phyloP scores from a whole-genome alignment of 2,113 vertebrate species.

The Lampris megalopsis region DNA sequence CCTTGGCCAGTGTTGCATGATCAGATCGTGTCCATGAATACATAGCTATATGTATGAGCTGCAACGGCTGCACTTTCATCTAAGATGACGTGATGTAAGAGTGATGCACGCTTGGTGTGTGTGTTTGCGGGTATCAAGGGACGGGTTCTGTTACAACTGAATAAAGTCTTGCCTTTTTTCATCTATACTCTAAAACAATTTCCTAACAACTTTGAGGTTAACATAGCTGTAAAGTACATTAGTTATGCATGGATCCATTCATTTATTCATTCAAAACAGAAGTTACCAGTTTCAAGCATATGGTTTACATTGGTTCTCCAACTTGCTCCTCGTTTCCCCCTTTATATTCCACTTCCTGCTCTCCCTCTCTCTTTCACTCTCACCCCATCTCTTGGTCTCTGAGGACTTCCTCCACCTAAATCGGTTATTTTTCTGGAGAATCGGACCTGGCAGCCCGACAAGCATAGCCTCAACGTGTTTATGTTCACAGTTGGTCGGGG shows the following conservation, averaged over 20 bases:
- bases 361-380: not conserved
- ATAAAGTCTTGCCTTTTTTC: too few species aligned
- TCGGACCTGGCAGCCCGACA: conserved; percentile 54
- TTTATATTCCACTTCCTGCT: not conserved
- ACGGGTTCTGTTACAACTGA: too few species aligned
- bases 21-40: not conserved
- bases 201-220: too few species aligned
- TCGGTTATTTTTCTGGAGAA: conserved; percentile 47
- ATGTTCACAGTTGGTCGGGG: conserved; percentile 39
- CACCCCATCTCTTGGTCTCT: not conserved
- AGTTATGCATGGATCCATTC: too few species aligned
- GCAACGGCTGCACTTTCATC: not conserved
- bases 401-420: conserved; percentile 11
- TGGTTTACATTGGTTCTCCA: conserved; percentile 12
- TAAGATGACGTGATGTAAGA: not conserved
- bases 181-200: too few species aligned
- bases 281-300: not conserved
- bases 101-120: not conserved
- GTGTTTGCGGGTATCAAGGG: too few species aligned
- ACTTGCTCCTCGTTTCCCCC: not conserved
- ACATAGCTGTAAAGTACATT: too few species aligned
- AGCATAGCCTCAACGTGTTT: conserved; percentile 41
- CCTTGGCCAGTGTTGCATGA: too few species aligned
- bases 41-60: not conserved
- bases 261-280: too few species aligned